A percentile compares a stretch with the other conserved stretches of the same genome.
Conservation (phyloP, 2,888 invertebrate species). For the Diaprepes abbreviatus region DNA sequence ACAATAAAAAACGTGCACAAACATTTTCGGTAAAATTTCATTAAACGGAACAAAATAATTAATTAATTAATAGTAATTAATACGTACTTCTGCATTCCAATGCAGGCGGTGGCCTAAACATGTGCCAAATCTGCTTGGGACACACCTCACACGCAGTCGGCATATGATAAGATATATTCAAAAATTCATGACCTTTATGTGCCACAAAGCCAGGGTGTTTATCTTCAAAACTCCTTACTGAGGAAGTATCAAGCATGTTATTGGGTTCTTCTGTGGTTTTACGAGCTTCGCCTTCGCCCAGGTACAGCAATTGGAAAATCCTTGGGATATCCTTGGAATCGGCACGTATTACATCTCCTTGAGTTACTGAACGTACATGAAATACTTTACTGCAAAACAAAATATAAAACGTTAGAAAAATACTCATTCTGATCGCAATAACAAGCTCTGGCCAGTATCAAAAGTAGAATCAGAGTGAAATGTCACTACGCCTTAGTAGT, state of each 20-base stretch:
- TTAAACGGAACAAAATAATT: too few relatives aligned
- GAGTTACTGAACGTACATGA: conserved; percentile 98
- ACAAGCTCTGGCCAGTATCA: too few relatives aligned
- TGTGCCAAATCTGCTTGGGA: conserved; percentile 96
- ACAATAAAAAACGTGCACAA: too few relatives aligned
- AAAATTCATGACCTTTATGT: conserved; percentile 96
- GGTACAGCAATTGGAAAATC: conserved; percentile 97
- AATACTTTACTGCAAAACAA: conserved; percentile 94
- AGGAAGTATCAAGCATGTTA: conserved; percentile 68
- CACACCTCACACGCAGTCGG: conserved; percentile 98
- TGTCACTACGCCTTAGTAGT: too few relatives aligned
- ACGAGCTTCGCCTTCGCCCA: conserved; percentile 94
- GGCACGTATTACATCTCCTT: conserved; percentile 98
- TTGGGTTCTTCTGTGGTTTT: conserved; percentile 79
- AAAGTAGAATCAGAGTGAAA: too few relatives aligned
- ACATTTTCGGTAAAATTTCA: too few relatives aligned
- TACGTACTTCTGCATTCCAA: conserved; percentile 95
- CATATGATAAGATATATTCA: conserved; percentile 97
- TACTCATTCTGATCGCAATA: too few relatives aligned
- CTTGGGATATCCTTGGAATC: conserved; percentile 99
- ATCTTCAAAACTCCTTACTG: conserved; percentile 69
- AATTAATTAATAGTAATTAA: too few relatives aligned
- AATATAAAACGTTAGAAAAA: too few relatives aligned
- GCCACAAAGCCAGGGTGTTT: conserved; percentile 63
- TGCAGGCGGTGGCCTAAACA: conserved; percentile 97